Percentiles rank a stretch among this genome's conserved stretches.
Evolutionary conservation across 2,888 invertebrate species (phyloP).

Genomic region (Drosophila acutilabella): DNA sequence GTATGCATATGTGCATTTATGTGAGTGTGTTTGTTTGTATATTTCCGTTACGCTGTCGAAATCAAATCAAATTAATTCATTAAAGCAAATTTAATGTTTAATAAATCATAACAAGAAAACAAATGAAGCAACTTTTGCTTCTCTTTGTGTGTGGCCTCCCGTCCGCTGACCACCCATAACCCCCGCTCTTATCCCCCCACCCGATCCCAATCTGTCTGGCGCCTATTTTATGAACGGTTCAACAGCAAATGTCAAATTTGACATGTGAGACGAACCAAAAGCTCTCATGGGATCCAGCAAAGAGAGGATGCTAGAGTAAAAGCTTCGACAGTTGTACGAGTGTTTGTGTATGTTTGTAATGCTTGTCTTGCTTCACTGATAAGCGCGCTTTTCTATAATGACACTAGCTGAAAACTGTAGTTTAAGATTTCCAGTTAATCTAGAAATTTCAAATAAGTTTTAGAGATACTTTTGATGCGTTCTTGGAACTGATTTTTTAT

Average conservation of each 20-base stretch:
- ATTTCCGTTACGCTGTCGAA: slow-evolving; percentile 57
- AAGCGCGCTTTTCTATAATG: slow-evolving; percentile 38
- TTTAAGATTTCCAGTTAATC: background rate
- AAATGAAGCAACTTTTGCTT: slow-evolving; percentile 43
- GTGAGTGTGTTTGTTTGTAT: background rate
- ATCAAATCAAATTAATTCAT: slow-evolving; percentile 79
- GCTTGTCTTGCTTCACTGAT: slow-evolving; percentile 29
- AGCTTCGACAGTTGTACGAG: slow-evolving; percentile 4
- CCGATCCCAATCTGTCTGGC: slow-evolving; percentile 69
- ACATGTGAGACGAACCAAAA: slow-evolving; percentile 52
- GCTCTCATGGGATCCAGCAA: slow-evolving; percentile 16
- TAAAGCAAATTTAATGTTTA: slow-evolving; percentile 70
- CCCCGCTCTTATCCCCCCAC: background rate
- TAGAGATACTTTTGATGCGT: no score
- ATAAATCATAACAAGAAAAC: slow-evolving; percentile 71
- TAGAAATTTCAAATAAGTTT: no score
- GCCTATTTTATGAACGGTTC: slow-evolving; percentile 76
- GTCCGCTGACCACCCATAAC: slow-evolving; percentile 10
- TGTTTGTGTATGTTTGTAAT: background rate
- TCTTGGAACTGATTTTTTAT: background rate
- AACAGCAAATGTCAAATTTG: slow-evolving; percentile 77
- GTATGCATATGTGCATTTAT: background rate
- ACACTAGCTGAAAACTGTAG: slow-evolving; percentile 28
- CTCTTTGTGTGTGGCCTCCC: slow-evolving; percentile 24
- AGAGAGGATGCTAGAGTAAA: slow-evolving; percentile 18